Evolutionary conservation across 2,797 vertebrate species (phyloP), one percentile per base, ranked within the genome.

Genomic region (Chromis chromis): DNA sequence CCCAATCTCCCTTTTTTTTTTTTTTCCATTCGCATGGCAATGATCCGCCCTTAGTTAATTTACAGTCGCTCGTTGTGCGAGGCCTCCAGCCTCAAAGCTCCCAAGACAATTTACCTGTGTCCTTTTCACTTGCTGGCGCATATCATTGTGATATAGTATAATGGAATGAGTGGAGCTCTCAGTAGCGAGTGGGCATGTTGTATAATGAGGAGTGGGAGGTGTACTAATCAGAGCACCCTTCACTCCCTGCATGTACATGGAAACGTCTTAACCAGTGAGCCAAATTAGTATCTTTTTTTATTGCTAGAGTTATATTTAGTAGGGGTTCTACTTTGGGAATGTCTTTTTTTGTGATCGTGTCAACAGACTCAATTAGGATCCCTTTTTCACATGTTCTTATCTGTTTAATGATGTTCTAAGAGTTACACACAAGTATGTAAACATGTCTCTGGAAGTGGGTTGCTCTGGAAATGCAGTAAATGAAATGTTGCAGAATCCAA

Each of bases 101-200:
- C 88, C 81, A 16, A 70, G 82, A 88, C 84, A 86, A 86, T 91
- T 73, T 87, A 92, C 89, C 89, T 89, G 81, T 91, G 83, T 90
- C 89, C 80, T 86, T 88, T 90, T 86, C 77, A 89, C 78, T 80
- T 70, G 76, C 74, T 49, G 73, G 58, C 0, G 12, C 78, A 76
- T 79, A 81, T 86, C 57, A 85, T 67, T 77, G 74, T 87, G 83
- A 88, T 85, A 78, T 83, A 83, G 55, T 59, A 60, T 82, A 86
- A 86, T 68, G 42, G 67, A 80, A 83, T 61, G 53, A 67, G 74
- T 9, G 3, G 33, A 74, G 77, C 65, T 65, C 61, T 74, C 50
- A n/a, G 72, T 27, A 78, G 70, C 65, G 75, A 73, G 81, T 63
- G 65, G 74, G 65, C 50, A 65, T 81, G 74, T 70, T 83, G 79